Evolutionary conservation across 2,888 invertebrate species (phyloP), one percentile per base, ranked within the genome.

Genomic region (Euplagia quadripunctaria): DNA sequence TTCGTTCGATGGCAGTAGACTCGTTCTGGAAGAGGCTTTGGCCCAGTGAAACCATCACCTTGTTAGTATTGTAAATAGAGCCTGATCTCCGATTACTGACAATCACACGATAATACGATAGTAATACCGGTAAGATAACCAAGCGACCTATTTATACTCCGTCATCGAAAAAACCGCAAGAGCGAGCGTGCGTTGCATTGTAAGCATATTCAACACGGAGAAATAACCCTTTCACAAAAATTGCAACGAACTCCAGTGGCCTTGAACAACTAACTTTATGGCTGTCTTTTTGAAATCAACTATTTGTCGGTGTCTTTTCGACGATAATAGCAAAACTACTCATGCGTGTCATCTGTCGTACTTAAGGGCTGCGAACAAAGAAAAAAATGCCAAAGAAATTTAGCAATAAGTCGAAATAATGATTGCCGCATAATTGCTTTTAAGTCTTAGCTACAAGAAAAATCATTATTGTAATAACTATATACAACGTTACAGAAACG

Each of bases 371-470:
- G 9, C 12, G 52, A 70, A 31, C n/a, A 20, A 64, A 14, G 46
- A 52, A 51, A 51, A 64, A 64, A 64, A 55, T 41, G 41, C 12
- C n/a, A 66, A 66, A 66, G 42, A 69, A 61, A 65, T 58, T 16
- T 41, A 43, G 42, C 58, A 73, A 70, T 67, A 66, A 64, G 68
- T 31, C 5, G 6, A 8, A 11, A 31, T 12, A 68, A 55, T 70
- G 9, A 74, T 68, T 71, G 41, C 68, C 64, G 64, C 64, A 43
- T 49, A 71, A 74, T 74, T 74, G n/a, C 9, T 55, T 64, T 73
- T 67, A 64, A 12, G 61, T 52, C 11, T 67, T 64, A 49, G 31
- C 31, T 31, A 31, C 43, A 71, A 49, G 46, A 31, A 31, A 55
- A 55, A 17, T 67, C 41, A 49, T 14, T 31, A 31, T n/a, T 42